Base-by-base conservation (phyloP, 2,888 invertebrate species). In the Nephrotoma flavescens region DNA sequence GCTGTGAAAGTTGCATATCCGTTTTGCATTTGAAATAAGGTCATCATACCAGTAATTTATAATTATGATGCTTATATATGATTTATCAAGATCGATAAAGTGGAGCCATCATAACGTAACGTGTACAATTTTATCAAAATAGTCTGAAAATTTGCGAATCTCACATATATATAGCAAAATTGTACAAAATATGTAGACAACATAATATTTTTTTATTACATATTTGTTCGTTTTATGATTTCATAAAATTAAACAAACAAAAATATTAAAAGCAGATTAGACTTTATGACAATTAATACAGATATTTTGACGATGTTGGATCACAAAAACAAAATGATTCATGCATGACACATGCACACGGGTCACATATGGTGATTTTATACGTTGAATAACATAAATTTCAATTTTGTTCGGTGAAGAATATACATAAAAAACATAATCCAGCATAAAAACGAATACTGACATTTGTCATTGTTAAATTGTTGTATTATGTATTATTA, bases 281-380 rank as follows among this genome's bases (percentile, higher is more conserved):
- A 47, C n/a, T 47, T 12, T 9, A 44, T 47, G 47, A 47, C 47
- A 47, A 47, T 47, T 47, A 47, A 47, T 47, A 45, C 47, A 7
- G 45, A 45, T 45, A 45, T 45, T 45, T 12, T 9, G 45, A 45
- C 45, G 44, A 44, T 44, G 44, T 44, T 44, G 44, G 44, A 44
- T 11, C 31, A 47, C 52, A 57, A 83, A 83, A 41, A 41, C 12
- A 41, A 41, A 83, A 41, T 83, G 83, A 83, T 83, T 83, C 83
- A 83, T 41, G 83, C 83, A 83, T 83, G 83, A 83, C 41, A 83
- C 41, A 41, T 83, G 41, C 83, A 83, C 31, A 83, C 83, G 83
- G 83, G 83, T 83, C 83, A 83, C 83, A 83, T 83, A 83, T 83
- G 83, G 83, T 83, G 83, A 83, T 83, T 41, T 83, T 41, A 41